phyloP scores from a whole-genome alignment of 1,140 invertebrate species.

The Drosophila mauritiana region DNA sequence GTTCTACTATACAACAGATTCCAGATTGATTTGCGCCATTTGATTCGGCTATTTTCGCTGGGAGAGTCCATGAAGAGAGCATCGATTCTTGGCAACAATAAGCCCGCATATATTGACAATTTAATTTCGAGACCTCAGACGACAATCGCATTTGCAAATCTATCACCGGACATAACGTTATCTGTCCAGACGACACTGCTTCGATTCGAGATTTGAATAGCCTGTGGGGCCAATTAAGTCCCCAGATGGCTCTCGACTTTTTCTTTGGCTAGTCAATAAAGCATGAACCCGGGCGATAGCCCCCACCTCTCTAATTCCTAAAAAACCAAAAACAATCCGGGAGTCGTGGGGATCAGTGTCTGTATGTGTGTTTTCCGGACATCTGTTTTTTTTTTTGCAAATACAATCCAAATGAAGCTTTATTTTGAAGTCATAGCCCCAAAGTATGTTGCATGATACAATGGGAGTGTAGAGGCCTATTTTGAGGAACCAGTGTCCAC shows the following conservation, averaged over 20 bases:
- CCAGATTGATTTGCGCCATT: slow-evolving; percentile 39
- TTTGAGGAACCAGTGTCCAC: background rate
- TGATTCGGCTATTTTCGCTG: slow-evolving; percentile 21
- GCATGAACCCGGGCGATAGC: slow-evolving; percentile 31
- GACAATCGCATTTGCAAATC: slow-evolving; percentile 25
- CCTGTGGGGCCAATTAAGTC: slow-evolving; percentile 24
- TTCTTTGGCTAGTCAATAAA: slow-evolving; percentile 16
- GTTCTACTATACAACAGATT: slow-evolving; percentile 41
- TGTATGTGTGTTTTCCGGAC: background rate
- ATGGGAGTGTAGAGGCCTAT: background rate
- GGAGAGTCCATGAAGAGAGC: background rate
- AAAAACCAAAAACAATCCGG: background rate
- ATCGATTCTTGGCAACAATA: slow-evolving; percentile 23
- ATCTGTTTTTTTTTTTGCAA: background rate
- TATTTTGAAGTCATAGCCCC: background rate
- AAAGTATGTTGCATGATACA: background rate
- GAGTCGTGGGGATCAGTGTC: background rate
- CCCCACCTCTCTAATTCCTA: slow-evolving; percentile 16
- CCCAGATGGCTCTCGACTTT: slow-evolving; percentile 29
- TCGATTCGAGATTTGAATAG: slow-evolving; percentile 1
- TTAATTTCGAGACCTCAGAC: background rate
- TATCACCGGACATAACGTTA: slow-evolving; percentile 35
- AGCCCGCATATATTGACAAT: background rate
- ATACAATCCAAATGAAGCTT: background rate
- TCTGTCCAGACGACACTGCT: slow-evolving; percentile 17